Conservation (phyloP, 2,888 invertebrate genomes). For the Sympetrum striolatum region DNA sequence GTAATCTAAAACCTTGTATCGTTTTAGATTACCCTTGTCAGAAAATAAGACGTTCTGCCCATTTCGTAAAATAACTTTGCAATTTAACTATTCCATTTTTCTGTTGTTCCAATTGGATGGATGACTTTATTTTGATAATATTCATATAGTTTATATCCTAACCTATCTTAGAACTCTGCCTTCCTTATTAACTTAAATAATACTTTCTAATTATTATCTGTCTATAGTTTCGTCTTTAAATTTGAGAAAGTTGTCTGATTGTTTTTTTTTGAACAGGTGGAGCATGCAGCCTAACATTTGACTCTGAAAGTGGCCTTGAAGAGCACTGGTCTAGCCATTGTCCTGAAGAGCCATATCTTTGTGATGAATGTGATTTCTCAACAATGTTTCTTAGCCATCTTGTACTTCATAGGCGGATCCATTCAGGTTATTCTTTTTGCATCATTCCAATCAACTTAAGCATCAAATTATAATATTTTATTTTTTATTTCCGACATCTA, state of each 20-base stretch:
- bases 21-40: too few species aligned
- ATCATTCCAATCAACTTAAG: background rate
- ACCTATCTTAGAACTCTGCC: background rate
- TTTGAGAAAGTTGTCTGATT: too few species aligned
- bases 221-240: too few species aligned
- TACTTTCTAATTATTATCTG: too few species aligned
- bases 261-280: slow-evolving; percentile 59
- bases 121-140: background rate
- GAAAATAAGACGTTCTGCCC: too few species aligned
- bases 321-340: slow-evolving; percentile 66
- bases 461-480: background rate
- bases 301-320: slow-evolving; percentile 66
- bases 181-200: too few species aligned
- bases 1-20: too few species aligned
- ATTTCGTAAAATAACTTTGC: too few species aligned
- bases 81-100: too few species aligned
- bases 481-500: background rate
- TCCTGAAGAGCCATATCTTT: slow-evolving; percentile 66
- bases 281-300: slow-evolving; percentile 66
- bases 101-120: background rate
- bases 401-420: slow-evolving; percentile 70
- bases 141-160: background rate
- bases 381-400: slow-evolving; percentile 72
- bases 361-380: slow-evolving; percentile 72
- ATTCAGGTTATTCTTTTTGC: slow-evolving; percentile 60